Base-by-base conservation (phyloP, 2,797 vertebrate genomes). In the Acipenser transmontanus region DNA sequence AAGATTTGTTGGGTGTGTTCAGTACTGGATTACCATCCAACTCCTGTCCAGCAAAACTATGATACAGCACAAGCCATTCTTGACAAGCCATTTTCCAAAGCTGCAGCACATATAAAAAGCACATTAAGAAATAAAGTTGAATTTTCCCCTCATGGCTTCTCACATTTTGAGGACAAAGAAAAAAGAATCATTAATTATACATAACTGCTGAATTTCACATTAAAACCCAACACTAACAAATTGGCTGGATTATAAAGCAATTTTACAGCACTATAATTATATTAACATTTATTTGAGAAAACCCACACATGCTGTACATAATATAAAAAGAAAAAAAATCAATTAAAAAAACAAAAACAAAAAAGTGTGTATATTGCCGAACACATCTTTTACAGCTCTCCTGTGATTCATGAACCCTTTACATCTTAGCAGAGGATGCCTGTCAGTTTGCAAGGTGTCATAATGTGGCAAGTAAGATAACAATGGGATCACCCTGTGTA, bases 241-340 rank as follows among this genome's bases (percentile, higher is more conserved):
- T 76, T 70, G 78, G 80, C 52, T 72, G 50, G 67, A 71, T 68
- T 17, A 50, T 69, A 70, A 50, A 76, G 50, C 56, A 71, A 47
- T 50, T 70, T 78, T 76, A 81, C 80, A 81, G 75, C 73, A 81
- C 69, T 9, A 84, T 78, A 80, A 74, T 80, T 72, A 82, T 78
- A 79, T 83, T 84, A 78, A 84, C 81, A 86, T 82, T 74, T 74
- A 80, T 82, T 83, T 74, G 78, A 81, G 71, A 85, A 72, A 71
- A 72, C 54, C 69, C 69, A 83, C 67, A 69, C 85, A 88, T 87
- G 85, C 87, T 82, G 81, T 83, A 89, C 81, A 81, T 74, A 72
- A 75, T 74, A 80, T 81, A 78, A 78, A 81, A 80, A 67, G 34
- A 78, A 78, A 80, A 17, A 47, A 14, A 62, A 66, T 63, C 62